Evolutionary conservation across 1,140 invertebrate genomes (phyloP).

Genomic region (Panagrolaimus sp.): DNA sequence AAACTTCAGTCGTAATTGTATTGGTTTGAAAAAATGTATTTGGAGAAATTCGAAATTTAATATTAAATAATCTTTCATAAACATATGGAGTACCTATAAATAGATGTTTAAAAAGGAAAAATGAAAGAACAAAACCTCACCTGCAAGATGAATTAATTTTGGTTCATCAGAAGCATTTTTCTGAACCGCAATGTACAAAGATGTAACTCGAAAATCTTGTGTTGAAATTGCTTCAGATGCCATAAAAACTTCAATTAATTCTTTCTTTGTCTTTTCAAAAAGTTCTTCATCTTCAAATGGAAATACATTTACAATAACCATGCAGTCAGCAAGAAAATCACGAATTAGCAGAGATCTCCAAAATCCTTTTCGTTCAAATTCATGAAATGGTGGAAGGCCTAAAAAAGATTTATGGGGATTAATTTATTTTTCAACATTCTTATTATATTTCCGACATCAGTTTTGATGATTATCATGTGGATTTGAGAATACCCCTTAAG

Average conservation of each 20-base stretch:
- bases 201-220: constrained; percentile 70
- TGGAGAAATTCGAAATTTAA: constrained; percentile 84
- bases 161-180: constrained; percentile 52
- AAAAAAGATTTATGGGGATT: constrained; percentile 67
- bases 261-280: constrained; percentile 45
- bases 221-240: background rate
- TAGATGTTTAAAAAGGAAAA: background rate
- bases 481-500: no score
- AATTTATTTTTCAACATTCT: background rate
- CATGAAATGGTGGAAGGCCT: constrained; percentile 72
- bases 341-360: constrained; percentile 81
- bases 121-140: constrained; percentile 27
- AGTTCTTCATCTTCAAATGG: constrained; percentile 57
- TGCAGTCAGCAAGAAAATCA: constrained; percentile 69
- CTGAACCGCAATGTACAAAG: constrained; percentile 73
- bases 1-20: constrained; percentile 74
- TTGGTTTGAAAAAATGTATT: constrained; percentile 86
- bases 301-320: constrained; percentile 77
- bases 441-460: no score
- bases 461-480: no score
- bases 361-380: constrained; percentile 76
- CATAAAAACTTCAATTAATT: constrained; percentile 39
- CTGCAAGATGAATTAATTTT: constrained; percentile 37
- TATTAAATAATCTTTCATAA: constrained; percentile 72
- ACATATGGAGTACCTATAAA: constrained; percentile 66